Percentiles rank a stretch among this genome's conserved stretches.
Evolutionary conservation across 37 sponge, comb jelly and placozoan genomes (phyloP).

Genomic region (Oopsacas minuta): DNA sequence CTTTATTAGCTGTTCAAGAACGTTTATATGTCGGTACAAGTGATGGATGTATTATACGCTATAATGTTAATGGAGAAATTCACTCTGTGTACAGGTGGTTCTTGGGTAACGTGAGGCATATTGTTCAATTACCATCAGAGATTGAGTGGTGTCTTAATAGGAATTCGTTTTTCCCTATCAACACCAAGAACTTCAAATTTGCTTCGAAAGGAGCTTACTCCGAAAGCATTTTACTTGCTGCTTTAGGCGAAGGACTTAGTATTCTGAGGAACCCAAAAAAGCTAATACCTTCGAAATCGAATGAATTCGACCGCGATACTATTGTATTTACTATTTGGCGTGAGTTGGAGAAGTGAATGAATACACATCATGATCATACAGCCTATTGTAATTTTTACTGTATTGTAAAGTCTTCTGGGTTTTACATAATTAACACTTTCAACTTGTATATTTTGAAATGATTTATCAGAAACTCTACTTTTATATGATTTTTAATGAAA

Average conservation of each 20-base stretch:
- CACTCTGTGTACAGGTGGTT: background rate
- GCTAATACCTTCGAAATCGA: background rate
- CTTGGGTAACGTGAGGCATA: background rate
- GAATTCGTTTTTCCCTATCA: background rate
- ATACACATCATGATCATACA: background rate
- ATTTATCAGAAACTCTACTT: too few species aligned
- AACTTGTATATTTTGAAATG: too few species aligned
- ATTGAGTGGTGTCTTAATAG: slow-evolving; percentile 1
- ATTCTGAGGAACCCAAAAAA: background rate
- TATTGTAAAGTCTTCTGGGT: too few species aligned
- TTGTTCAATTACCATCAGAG: background rate
- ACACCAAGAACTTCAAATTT: background rate
- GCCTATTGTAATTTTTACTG: background rate
- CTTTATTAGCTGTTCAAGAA: background rate
- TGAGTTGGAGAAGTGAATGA: background rate
- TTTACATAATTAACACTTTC: too few species aligned
- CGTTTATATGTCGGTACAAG: background rate
- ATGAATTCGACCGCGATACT: background rate
- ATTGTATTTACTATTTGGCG: slow-evolving; percentile 4
- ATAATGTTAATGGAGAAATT: background rate
- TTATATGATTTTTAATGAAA: too few species aligned
- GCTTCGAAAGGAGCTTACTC: background rate
- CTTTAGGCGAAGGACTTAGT: background rate
- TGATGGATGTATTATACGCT: background rate
- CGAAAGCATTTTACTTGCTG: background rate